These are phyloP conservation scores for Stegodyphus mimosarum DNA, from an alignment of 1,140 invertebrate genomes.

Conservation along the genomic window DNA sequence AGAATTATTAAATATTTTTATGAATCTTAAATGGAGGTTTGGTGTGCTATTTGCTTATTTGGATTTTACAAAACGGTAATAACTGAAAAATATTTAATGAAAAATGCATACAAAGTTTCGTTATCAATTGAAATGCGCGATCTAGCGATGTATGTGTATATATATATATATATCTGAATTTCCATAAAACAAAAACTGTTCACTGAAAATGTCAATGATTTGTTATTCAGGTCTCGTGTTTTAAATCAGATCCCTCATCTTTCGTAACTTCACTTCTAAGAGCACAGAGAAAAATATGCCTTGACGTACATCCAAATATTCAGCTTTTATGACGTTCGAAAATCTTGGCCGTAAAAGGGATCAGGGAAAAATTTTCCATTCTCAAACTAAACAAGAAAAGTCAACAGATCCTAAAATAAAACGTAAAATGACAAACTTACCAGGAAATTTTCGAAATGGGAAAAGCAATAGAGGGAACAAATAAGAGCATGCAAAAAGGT, in stretches of 20 bases:
- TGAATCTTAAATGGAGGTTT: too few species aligned
- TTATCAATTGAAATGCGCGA: too few species aligned
- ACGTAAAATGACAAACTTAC: constrained; percentile 54
- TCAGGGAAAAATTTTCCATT: constrained; percentile 52
- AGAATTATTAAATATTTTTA: too few species aligned
- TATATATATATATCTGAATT: too few species aligned
- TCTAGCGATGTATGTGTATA: too few species aligned
- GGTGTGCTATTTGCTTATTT: too few species aligned
- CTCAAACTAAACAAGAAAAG: constrained; percentile 54
- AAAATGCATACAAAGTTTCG: too few species aligned
- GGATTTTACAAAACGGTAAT: too few species aligned
- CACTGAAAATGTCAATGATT: constrained; percentile 9
- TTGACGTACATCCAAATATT: constrained; percentile 31
- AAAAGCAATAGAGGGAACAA: constrained; percentile 39
- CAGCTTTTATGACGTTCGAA: constrained; percentile 54
- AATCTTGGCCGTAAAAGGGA: constrained; percentile 53
- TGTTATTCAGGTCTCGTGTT: constrained; percentile 42
- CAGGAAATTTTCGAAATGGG: constrained; percentile 41
- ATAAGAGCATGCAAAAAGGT: constrained; percentile 44
- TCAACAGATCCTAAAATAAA: constrained; percentile 37
- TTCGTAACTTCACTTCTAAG: constrained; percentile 10
- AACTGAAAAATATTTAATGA: too few species aligned
- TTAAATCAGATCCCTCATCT: constrained; percentile 15
- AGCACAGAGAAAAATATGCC: background rate
- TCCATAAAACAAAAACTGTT: too few species aligned